Evolutionary conservation across 2,888 invertebrate genomes (phyloP).

Genomic region (Embidobia sp.): DNA sequence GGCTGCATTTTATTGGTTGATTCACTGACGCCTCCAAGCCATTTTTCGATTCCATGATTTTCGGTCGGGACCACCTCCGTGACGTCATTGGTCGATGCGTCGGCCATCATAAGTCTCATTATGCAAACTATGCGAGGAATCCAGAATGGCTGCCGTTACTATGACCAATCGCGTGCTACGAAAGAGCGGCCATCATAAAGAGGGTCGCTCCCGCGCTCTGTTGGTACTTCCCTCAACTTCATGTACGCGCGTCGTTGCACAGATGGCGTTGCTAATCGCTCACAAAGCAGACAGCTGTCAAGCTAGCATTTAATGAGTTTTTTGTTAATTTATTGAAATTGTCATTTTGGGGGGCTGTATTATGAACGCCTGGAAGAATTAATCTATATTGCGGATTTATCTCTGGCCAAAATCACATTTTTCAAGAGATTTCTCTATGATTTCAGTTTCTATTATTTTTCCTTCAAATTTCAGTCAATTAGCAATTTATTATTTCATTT

Average conservation of each 20-base stretch:
- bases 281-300: too few species aligned
- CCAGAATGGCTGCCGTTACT: constrained; percentile 82
- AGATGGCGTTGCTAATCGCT: constrained; percentile 75
- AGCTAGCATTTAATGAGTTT: too few species aligned
- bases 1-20: constrained; percentile 21
- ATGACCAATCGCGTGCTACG: constrained; percentile 80
- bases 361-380: too few species aligned
- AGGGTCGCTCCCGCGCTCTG: constrained; percentile 74
- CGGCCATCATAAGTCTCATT: constrained; percentile 79
- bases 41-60: constrained; percentile 36
- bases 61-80: constrained; percentile 70
- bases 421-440: too few species aligned
- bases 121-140: constrained; percentile 77
- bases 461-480: too few species aligned
- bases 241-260: constrained; percentile 64
- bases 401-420: too few species aligned
- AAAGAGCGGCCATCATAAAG: constrained; percentile 74
- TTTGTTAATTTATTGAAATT: too few species aligned
- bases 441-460: too few species aligned
- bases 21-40: constrained; percentile 40
- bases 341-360: too few species aligned
- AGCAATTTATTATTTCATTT: too few species aligned
- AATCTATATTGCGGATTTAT: too few species aligned
- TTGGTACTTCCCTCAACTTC: constrained; percentile 71
- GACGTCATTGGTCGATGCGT: constrained; percentile 74